Percentiles rank a stretch among this genome's conserved stretches.
Evolutionary conservation across 2,888 invertebrate species (phyloP).

Genomic region (Glaucopsyche alexis): DNA sequence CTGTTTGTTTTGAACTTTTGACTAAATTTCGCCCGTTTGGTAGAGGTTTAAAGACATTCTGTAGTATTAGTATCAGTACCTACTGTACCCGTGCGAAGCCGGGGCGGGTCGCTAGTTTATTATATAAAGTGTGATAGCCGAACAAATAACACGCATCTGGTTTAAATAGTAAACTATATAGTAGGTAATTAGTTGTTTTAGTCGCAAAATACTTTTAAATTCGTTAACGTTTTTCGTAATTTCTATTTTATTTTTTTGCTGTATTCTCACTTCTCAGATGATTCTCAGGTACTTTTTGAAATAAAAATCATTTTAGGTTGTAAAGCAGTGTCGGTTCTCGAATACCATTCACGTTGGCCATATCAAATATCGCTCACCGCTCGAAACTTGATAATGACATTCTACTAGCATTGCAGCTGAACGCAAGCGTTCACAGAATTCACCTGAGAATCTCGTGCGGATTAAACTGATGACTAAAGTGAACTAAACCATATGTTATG

Average conservation of each 20-base stretch:
- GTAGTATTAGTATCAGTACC: no score
- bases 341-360: constrained; percentile 14
- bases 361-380: constrained; percentile 17
- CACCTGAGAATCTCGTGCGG: background rate
- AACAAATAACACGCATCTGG: no score
- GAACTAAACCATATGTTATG: background rate
- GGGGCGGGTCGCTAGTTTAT: no score
- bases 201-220: no score
- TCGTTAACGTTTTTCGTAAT: background rate
- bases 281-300: no score
- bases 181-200: no score
- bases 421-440: constrained; percentile 4
- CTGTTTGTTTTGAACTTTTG: no score
- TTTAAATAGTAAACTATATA: no score
- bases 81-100: no score
- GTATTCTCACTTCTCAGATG: no score
- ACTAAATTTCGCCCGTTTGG: no score
- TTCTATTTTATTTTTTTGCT: background rate
- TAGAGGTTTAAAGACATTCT: no score
- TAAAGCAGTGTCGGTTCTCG: background rate
- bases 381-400: constrained; percentile 22
- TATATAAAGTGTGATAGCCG: background rate
- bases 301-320: background rate
- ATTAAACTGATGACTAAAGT: background rate
- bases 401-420: constrained; percentile 18